phyloP scores from a whole-genome alignment of 2,888 invertebrate genomes.

The Temnothorax ravouxi region DNA sequence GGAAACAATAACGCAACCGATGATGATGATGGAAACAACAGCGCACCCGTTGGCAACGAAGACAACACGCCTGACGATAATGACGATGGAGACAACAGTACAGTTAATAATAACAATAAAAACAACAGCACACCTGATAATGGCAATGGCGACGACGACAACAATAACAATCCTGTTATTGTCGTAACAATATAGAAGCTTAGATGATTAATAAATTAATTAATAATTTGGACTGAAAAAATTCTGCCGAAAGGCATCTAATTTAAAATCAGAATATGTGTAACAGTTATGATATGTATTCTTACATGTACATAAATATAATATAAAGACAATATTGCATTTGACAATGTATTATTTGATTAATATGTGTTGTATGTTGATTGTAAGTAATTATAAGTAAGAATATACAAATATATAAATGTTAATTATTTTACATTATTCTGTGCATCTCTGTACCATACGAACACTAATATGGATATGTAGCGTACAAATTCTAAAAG shows the following conservation, averaged over 20 bases:
- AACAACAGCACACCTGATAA: background rate
- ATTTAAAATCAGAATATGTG: background rate
- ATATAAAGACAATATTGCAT: constrained; percentile 5
- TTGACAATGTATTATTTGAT: background rate
- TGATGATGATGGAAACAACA: background rate
- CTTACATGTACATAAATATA: constrained; percentile 16
- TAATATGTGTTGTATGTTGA: background rate
- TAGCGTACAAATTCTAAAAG: background rate
- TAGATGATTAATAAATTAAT: background rate
- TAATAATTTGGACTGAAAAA: constrained; percentile 23
- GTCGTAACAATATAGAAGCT: background rate
- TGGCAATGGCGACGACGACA: constrained; percentile 1
- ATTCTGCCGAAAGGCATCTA: background rate
- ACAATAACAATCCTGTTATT: background rate
- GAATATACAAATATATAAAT: background rate
- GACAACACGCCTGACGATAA: too few species aligned
- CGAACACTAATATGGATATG: background rate
- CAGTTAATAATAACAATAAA: background rate
- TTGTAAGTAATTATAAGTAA: constrained; percentile 18
- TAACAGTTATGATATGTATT: background rate
- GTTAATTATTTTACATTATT: constrained; percentile 10
- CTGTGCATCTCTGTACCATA: background rate
- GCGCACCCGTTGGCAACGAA: background rate
- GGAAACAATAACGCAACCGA: background rate
- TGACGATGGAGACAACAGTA: background rate